A percentile compares a stretch with the other conserved stretches of the same genome.
Conservation (phyloP, 1,140 invertebrate species). For the Drepana arcuata region DNA sequence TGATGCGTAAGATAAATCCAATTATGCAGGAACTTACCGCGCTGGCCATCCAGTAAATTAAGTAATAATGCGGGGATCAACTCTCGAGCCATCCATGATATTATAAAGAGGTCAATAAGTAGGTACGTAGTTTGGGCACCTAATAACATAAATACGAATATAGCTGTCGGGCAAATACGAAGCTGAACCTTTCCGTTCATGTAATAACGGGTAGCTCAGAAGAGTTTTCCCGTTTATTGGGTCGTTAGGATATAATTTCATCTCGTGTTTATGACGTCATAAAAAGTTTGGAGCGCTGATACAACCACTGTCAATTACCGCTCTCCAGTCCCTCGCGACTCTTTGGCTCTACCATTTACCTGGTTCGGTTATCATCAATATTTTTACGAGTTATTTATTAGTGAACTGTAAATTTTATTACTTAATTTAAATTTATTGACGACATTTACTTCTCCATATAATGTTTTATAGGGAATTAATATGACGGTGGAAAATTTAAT, state of each 20-base stretch:
- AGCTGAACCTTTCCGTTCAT: conserved; percentile 33
- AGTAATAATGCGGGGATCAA: conserved; percentile 10
- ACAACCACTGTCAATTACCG: conserved; percentile 55
- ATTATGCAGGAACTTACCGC: conserved; percentile 16
- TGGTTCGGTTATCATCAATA: too few species aligned
- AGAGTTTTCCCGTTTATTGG: conserved; percentile 59
- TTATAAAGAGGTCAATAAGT: conserved; percentile 16
- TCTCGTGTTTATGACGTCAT: conserved; percentile 55
- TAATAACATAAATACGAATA: conserved; percentile 34
- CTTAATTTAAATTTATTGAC: too few species aligned
- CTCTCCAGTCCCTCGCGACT: conserved; percentile 13
- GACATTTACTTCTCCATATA: too few species aligned
- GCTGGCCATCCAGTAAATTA: conserved; percentile 10
- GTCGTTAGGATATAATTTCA: conserved; percentile 65
- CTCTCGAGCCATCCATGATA: conserved; percentile 9
- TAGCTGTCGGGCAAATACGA: conserved; percentile 26
- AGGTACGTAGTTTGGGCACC: conserved; percentile 9
- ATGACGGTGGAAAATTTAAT: too few species aligned
- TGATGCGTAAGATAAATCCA: conserved; percentile 19
- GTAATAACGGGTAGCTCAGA: conserved; percentile 43
- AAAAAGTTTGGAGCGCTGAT: conserved; percentile 57
- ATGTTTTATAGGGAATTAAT: too few species aligned
- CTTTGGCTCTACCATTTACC: too few species aligned
- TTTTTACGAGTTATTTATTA: too few species aligned
- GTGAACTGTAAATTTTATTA: too few species aligned